Evolutionary conservation across 2,888 invertebrate genomes (phyloP).

Genomic region (Dexiosoma caninum): DNA sequence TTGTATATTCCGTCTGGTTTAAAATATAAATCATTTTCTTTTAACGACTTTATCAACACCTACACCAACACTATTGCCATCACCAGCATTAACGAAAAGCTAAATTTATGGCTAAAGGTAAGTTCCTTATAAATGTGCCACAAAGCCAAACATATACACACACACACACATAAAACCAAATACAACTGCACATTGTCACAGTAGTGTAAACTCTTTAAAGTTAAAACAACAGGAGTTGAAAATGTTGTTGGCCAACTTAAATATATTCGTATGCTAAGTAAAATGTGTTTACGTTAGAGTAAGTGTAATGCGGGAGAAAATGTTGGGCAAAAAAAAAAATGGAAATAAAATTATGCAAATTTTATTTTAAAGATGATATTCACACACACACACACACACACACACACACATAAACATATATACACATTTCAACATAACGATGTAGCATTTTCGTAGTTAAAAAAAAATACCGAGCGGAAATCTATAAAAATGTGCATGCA

Average conservation of each 20-base stretch:
- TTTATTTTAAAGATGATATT: conserved; percentile 31
- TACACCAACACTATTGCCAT: neutral
- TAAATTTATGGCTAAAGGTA: conserved; percentile 26
- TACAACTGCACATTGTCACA: neutral
- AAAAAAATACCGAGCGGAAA: conserved; percentile 44
- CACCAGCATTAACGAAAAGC: neutral
- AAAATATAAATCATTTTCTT: conserved; percentile 51
- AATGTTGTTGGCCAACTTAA: conserved; percentile 26
- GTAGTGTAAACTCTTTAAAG: neutral
- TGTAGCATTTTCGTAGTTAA: conserved; percentile 25
- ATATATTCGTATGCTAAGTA: conserved; percentile 14
- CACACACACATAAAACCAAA: neutral
- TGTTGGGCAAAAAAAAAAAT: neutral
- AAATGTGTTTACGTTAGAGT: neutral
- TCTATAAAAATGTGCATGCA: conserved; percentile 32
- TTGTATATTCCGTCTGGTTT: conserved; percentile 52
- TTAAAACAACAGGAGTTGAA: conserved; percentile 22
- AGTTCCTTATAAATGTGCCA: neutral
- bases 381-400: no score
- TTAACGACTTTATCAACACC: conserved; percentile 48
- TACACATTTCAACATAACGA: conserved; percentile 27
- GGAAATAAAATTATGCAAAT: conserved; percentile 36
- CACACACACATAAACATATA: no score
- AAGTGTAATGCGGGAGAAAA: neutral
- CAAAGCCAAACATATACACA: neutral